Evolutionary conservation across 2,888 invertebrate genomes (phyloP).

Genomic region (Gisinianus flammeolus): DNA sequence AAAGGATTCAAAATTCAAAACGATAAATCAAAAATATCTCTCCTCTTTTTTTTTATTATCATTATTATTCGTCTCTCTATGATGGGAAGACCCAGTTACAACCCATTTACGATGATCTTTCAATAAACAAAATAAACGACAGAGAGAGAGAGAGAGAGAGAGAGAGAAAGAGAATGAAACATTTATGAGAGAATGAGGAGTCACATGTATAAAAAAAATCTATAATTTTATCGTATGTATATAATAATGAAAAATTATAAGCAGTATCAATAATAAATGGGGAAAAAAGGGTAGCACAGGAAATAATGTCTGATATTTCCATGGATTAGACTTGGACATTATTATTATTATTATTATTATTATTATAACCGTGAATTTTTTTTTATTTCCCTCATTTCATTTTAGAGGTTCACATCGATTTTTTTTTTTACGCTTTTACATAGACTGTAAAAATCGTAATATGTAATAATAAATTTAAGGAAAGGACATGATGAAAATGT

Average conservation of each 20-base stretch:
- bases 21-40: slow-evolving; percentile 38
- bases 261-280: background rate
- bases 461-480: no score
- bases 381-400: background rate
- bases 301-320: no score
- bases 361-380: background rate
- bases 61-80: background rate
- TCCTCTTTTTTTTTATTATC: slow-evolving; percentile 11
- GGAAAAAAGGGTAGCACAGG: background rate
- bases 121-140: slow-evolving; percentile 37
- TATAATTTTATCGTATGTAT: background rate
- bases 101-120: slow-evolving; percentile 45
- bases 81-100: slow-evolving; percentile 39
- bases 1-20: slow-evolving; percentile 34
- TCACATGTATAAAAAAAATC: background rate
- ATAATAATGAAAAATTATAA: background rate
- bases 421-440: no score
- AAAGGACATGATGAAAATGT: no score
- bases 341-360: no score
- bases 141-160: background rate
- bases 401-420: no score
- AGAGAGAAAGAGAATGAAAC: background rate
- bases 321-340: no score
- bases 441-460: no score
- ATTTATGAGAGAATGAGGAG: background rate